Percentiles rank a stretch among this genome's conserved stretches.
Conservation (phyloP, 2,888 invertebrate genomes). For the Galeopsomyia nigrocyanea region DNA sequence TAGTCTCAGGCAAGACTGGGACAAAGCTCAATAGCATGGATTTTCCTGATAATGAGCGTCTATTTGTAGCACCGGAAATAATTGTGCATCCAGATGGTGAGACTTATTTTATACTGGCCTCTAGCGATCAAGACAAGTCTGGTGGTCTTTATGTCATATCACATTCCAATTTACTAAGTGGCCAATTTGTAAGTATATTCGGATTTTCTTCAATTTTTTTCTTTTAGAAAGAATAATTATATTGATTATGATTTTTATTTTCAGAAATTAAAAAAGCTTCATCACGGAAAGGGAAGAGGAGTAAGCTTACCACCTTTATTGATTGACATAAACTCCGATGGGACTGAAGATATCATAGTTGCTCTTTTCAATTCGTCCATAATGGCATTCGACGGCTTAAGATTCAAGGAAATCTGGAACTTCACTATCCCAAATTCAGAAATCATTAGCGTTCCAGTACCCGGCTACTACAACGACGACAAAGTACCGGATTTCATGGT, state of each 20-base stretch:
- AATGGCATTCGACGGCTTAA: constrained; percentile 79
- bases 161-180: constrained; percentile 72
- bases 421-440: constrained; percentile 77
- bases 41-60: constrained; percentile 77
- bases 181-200: constrained; percentile 66
- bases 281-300: constrained; percentile 75
- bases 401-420: constrained; percentile 80
- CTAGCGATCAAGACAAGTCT: constrained; percentile 80
- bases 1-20: constrained; percentile 81
- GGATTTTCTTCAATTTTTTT: constrained; percentile 9
- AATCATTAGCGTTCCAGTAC: constrained; percentile 82
- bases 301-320: constrained; percentile 78
- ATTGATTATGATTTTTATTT: constrained; percentile 48
- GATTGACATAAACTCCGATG: constrained; percentile 80
- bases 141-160: constrained; percentile 80
- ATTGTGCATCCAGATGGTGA: constrained; percentile 75
- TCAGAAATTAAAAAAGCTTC: constrained; percentile 71
- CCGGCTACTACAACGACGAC: constrained; percentile 84
- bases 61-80: constrained; percentile 81
- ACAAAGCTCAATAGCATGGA: constrained; percentile 74
- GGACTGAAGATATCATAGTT: constrained; percentile 79
- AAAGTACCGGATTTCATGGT: constrained; percentile 84
- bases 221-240: constrained; percentile 25
- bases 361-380: constrained; percentile 81
- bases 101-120: constrained; percentile 77